Base-by-base conservation (phyloP, 1,140 invertebrate species). In the Aphelenchoides fujianensis region DNA sequence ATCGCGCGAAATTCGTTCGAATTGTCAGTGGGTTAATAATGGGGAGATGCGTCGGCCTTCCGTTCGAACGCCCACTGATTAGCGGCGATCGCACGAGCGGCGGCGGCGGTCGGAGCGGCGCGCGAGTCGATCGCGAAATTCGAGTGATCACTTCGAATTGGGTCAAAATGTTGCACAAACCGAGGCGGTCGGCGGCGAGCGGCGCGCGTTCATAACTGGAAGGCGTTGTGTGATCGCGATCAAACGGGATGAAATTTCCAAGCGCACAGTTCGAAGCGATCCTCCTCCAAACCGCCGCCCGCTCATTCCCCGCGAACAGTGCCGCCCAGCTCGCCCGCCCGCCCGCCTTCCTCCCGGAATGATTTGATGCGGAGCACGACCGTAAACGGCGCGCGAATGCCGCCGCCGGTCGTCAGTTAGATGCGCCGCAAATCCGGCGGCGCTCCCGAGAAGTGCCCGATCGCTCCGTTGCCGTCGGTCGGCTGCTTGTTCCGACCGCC, bases 401-500 rank as follows among this genome's bases (percentile, higher is more conserved):
- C 41, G 41, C 12, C 41, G 41, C 12, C 41, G 23, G n/a, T n/a
- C n/a, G n/a, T n/a, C n/a, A n/a, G n/a, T n/a, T n/a, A n/a, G n/a
- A n/a, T n/a, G n/a, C n/a, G n/a, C n/a, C n/a, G 23, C 41, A 48
- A 48, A 48, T 48, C 41, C 41, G n/a, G n/a, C n/a, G n/a, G 41
- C 41, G 41, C 12, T 48, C 41, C 41, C 41, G 41, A 48, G 23
- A 48, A 48, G 41, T 48, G 41, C 12, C 23, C 41, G 41, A 48
- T 48, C 12, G 41, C 23, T 48, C n/a, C n/a, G 41, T 48, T 48
- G 41, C n/a, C n/a, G n/a, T n/a, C n/a, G n/a, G n/a, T n/a, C n/a
- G n/a, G n/a, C 41, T 48, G 41, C 41, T 48, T 48, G 41, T 48
- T 48, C 41, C n/a, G n/a, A n/a, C n/a, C n/a, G n/a, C n/a, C n/a